Percentiles rank a stretch among this genome's conserved stretches.
Conservation (phyloP, 2,888 invertebrate genomes). For the Capitulum mitella region DNA sequence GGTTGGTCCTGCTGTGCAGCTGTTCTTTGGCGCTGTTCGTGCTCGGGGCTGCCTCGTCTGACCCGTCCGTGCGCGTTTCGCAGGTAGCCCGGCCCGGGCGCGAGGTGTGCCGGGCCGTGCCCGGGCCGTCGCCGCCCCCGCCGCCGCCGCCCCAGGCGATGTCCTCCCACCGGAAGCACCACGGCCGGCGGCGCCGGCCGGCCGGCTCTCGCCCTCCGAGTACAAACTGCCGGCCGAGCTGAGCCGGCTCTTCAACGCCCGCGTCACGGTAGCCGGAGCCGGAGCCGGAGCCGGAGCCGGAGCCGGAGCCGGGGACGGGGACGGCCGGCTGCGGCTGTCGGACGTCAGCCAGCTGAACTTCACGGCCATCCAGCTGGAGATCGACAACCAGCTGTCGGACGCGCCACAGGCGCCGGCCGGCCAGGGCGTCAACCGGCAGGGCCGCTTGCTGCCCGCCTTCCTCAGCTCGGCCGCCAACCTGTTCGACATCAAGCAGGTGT, state of each 20-base stretch:
- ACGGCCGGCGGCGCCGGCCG: too few species aligned
- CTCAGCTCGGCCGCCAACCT: conserved; percentile 72
- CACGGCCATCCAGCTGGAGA: conserved; percentile 35
- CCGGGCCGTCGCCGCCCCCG: too few species aligned
- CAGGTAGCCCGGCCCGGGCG: background rate
- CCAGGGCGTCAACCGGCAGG: conserved; percentile 27
- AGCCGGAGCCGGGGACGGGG: too few species aligned
- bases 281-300: too few species aligned
- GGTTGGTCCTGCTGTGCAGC: too few species aligned
- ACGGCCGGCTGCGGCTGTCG: background rate
- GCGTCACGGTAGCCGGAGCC: conserved; percentile 11
- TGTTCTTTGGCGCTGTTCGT: too few species aligned
- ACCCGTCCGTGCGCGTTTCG: background rate
- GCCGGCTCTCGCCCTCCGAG: background rate
- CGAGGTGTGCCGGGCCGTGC: background rate
- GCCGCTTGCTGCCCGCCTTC: conserved; percentile 35
- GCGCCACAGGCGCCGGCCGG: too few species aligned
- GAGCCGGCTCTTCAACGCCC: conserved; percentile 9
- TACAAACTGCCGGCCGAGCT: background rate
- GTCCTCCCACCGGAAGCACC: too few species aligned
- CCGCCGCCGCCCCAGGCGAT: too few species aligned
- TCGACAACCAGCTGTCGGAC: conserved; percentile 33
- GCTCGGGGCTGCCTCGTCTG: background rate
- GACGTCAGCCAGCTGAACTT: conserved; percentile 33
- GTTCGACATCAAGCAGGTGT: conserved; percentile 75